phyloP scores from a whole-genome alignment of 2,888 invertebrate genomes.

The Papilio protenor region DNA sequence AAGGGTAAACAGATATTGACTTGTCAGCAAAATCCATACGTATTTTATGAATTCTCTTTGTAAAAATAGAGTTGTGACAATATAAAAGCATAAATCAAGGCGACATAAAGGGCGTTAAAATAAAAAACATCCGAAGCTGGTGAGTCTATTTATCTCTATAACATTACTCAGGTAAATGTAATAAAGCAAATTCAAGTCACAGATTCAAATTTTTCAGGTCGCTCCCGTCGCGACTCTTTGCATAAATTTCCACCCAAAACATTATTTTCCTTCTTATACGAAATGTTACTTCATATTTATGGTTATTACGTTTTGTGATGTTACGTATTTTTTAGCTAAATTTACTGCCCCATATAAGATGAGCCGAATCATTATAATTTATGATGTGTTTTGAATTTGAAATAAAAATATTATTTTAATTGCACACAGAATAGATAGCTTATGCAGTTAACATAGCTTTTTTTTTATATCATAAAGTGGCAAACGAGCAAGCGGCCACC shows the following conservation, averaged over 20 bases:
- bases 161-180: slow-evolving; percentile 22
- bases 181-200: slow-evolving; percentile 24
- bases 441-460: background rate
- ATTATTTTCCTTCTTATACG: slow-evolving; percentile 14
- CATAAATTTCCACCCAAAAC: slow-evolving; percentile 26
- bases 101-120: slow-evolving; percentile 4
- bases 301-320: slow-evolving; percentile 31
- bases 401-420: background rate
- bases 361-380: background rate
- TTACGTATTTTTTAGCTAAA: slow-evolving; percentile 15
- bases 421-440: background rate
- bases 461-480: too few relatives aligned
- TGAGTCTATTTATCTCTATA: slow-evolving; percentile 8
- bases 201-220: slow-evolving; percentile 23
- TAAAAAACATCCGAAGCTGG: background rate
- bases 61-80: background rate
- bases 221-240: slow-evolving; percentile 12
- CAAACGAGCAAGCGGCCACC: too few relatives aligned
- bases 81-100: background rate
- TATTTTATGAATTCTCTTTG: too few relatives aligned
- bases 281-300: slow-evolving; percentile 27
- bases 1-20: background rate
- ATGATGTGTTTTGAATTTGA: background rate
- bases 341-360: slow-evolving; percentile 17
- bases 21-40: background rate